phyloP scores from a whole-genome alignment of 2,797 vertebrate genomes.

The Anguilla anguilla region DNA sequence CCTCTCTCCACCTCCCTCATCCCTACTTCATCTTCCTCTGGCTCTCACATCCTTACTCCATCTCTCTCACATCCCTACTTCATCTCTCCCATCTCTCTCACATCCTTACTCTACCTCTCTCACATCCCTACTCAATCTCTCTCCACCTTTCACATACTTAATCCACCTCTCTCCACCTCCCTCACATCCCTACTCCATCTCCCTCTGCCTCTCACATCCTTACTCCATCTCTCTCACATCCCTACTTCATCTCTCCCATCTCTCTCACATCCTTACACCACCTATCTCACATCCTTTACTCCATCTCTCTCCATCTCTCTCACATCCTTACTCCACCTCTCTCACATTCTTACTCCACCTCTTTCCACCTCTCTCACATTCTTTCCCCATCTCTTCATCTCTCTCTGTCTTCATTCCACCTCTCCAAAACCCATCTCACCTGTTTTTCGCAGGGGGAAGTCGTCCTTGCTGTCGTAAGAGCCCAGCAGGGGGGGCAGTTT shows the following conservation, averaged over 20 bases:
- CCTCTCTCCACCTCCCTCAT: background rate
- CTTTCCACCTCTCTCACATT: background rate
- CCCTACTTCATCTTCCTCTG: background rate
- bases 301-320: background rate
- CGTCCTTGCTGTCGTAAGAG: slow-evolving; percentile 77
- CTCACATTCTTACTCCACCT: background rate
- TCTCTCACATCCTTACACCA: background rate
- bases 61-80: background rate
- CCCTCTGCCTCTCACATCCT: too few relatives aligned
- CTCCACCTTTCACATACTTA: background rate
- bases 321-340: background rate
- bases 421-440: slow-evolving; percentile 56
- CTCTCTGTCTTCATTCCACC: background rate
- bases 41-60: background rate
- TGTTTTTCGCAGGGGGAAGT: slow-evolving; percentile 84
- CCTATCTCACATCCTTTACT: background rate
- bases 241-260: background rate
- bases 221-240: too few relatives aligned
- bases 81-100: background rate
- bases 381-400: background rate
- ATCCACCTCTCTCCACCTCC: background rate
- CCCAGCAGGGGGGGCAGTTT: slow-evolving; percentile 79
- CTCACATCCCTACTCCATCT: background rate
- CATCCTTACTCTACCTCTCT: background rate
- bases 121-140: background rate